Evolutionary conservation across 2,888 invertebrate genomes (phyloP).

Genomic region (Balanococcus diminutus): DNA sequence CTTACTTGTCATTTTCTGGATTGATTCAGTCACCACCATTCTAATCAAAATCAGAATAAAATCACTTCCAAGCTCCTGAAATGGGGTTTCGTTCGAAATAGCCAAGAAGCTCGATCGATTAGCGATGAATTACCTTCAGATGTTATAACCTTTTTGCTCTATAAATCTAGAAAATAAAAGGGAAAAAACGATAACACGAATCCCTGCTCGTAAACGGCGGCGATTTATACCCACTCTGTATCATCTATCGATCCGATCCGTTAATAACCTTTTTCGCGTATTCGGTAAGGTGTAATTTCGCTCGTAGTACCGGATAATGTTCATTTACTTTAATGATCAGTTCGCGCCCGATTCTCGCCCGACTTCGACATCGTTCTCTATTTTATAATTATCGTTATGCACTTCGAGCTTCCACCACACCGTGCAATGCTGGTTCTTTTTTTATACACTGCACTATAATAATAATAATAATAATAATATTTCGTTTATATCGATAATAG

Average conservation of each 20-base stretch:
- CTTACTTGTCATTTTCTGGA: no score
- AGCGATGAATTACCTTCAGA: background rate
- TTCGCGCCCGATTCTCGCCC: background rate
- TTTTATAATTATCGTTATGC: slow-evolving; percentile 30
- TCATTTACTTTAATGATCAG: slow-evolving; percentile 41
- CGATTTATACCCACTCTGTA: background rate
- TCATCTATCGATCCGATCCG: slow-evolving; percentile 5
- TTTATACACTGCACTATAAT: background rate
- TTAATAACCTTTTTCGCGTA: slow-evolving; percentile 1
- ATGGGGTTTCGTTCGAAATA: no score
- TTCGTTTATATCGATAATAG: background rate
- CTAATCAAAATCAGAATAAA: no score
- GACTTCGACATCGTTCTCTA: slow-evolving; percentile 11
- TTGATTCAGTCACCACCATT: no score
- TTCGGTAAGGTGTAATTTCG: background rate
- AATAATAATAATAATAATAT: no score
- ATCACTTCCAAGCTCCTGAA: no score
- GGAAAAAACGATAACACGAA: background rate
- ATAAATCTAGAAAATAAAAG: background rate
- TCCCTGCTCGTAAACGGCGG: background rate
- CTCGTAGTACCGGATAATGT: background rate
- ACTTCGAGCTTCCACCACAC: background rate
- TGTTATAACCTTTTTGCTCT: background rate
- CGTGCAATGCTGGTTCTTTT: background rate
- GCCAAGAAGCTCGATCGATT: background rate